A percentile compares a stretch with the other conserved stretches of the same genome.
phyloP scores from a whole-genome alignment of 2,888 invertebrate genomes.

The Machimus atricapillus region DNA sequence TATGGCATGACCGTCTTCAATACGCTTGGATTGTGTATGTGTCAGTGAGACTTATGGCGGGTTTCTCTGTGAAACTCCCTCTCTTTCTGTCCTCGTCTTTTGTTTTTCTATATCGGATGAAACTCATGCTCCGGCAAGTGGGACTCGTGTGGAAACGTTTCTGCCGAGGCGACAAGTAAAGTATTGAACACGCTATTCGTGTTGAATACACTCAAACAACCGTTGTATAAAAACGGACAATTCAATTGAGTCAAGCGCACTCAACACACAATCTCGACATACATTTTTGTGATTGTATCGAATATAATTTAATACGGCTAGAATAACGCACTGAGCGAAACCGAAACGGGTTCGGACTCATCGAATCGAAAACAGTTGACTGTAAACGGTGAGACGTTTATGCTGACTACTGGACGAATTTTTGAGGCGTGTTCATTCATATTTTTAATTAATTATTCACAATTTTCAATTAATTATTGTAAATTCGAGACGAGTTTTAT shows the following conservation, averaged over 20 bases:
- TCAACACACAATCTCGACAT: neutral
- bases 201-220: slow-evolving; percentile 22
- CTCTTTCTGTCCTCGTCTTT: neutral
- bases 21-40: neutral
- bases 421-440: neutral
- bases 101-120: neutral
- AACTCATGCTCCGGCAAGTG: neutral
- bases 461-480: neutral
- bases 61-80: neutral
- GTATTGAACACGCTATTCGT: slow-evolving; percentile 34
- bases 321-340: slow-evolving; percentile 14
- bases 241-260: neutral
- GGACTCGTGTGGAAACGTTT: too few species aligned
- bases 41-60: neutral
- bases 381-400: slow-evolving; percentile 7
- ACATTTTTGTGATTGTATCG: neutral
- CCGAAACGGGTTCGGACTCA: slow-evolving; percentile 6
- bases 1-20: neutral
- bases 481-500: neutral
- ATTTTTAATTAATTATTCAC: neutral
- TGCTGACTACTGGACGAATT: neutral
- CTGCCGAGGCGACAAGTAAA: neutral
- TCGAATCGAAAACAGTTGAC: neutral
- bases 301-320: neutral
- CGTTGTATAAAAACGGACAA: neutral